Conservation (phyloP, 2,888 invertebrate species). For the Andrena chrysosceles region DNA sequence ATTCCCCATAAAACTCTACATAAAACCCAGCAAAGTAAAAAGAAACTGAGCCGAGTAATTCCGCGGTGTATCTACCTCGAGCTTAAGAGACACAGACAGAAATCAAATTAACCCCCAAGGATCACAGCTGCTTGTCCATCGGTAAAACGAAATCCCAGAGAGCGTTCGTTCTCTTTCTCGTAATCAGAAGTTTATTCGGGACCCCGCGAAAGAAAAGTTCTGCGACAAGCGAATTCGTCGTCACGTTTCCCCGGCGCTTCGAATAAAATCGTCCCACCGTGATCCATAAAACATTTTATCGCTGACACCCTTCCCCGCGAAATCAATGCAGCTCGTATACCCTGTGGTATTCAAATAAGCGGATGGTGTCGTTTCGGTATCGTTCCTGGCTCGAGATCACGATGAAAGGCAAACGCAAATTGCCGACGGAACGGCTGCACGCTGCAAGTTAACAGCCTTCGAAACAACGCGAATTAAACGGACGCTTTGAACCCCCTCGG, state of each 20-base stretch:
- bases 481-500: constrained; percentile 21
- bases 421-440: too few relatives aligned
- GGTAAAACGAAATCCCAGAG: too few relatives aligned
- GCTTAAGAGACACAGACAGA: too few relatives aligned
- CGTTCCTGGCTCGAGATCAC: neutral
- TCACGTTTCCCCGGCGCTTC: neutral
- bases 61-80: too few relatives aligned
- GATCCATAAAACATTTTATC: constrained; percentile 28
- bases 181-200: constrained; percentile 2
- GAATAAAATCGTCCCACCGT: neutral
- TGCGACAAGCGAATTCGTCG: constrained; percentile 1
- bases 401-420: constrained; percentile 1
- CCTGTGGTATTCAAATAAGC: constrained; percentile 1
- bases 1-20: too few relatives aligned
- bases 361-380: neutral
- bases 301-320: neutral
- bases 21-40: too few relatives aligned
- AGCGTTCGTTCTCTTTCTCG: too few relatives aligned
- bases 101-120: too few relatives aligned
- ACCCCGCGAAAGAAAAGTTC: neutral
- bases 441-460: constrained; percentile 32
- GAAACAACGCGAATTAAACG: constrained; percentile 38
- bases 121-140: too few relatives aligned
- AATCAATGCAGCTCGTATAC: neutral
- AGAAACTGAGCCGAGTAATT: too few relatives aligned